A percentile compares a stretch with the other conserved stretches of the same genome.
Conservation (phyloP, 2,888 invertebrate species). For the Masnerella sp. region DNA sequence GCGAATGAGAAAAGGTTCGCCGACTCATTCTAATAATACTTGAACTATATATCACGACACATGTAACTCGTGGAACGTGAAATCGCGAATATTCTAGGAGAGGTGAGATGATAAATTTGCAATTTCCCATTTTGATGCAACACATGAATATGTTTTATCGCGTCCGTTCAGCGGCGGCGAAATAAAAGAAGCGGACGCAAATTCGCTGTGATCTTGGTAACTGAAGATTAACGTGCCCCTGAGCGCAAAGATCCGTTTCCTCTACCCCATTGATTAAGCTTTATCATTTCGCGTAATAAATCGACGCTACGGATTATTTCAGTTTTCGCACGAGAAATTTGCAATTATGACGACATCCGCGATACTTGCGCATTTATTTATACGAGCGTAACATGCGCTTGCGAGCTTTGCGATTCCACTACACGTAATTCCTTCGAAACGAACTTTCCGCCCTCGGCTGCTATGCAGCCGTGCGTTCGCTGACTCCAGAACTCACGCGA, state of each 20-base stretch:
- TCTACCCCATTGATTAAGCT: conserved; percentile 36
- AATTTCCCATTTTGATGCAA: conserved; percentile 55
- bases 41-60: conserved; percentile 32
- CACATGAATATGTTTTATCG: conserved; percentile 54
- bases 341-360: conserved; percentile 55
- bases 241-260: not conserved
- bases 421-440: conserved; percentile 53
- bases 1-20: conserved; percentile 16
- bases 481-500: conserved; percentile 69
- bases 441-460: conserved; percentile 38
- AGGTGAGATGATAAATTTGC: conserved; percentile 48
- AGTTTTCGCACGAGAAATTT: conserved; percentile 48
- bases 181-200: conserved; percentile 38
- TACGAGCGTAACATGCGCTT: conserved; percentile 54
- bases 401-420: conserved; percentile 57
- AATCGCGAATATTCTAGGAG: conserved; percentile 42
- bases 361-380: conserved; percentile 56
- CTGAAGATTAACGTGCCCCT: conserved; percentile 26
- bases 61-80: conserved; percentile 39
- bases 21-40: conserved; percentile 38
- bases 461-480: conserved; percentile 63
- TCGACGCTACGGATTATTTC: conserved; percentile 51
- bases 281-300: conserved; percentile 47
- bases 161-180: conserved; percentile 28
- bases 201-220: conserved; percentile 12